phyloP scores from a whole-genome alignment of 2,113 vertebrate genomes.

The Salvelinus fontinalis region DNA sequence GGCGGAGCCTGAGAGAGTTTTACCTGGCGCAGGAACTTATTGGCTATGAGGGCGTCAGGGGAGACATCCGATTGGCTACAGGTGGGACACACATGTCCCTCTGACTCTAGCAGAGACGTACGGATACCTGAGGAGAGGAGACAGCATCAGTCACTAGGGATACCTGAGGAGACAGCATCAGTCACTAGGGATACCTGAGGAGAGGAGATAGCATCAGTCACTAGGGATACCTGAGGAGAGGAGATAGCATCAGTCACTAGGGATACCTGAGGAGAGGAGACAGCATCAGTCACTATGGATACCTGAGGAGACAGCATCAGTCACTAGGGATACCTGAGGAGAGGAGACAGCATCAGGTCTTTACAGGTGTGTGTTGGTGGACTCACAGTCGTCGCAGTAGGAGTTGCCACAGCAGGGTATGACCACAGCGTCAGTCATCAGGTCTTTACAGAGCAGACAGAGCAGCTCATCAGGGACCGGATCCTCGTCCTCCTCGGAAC shows the following conservation, averaged over 20 bases:
- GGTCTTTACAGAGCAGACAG: slow-evolving; percentile 93
- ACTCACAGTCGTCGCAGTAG: slow-evolving; percentile 98
- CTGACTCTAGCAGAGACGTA: slow-evolving; percentile 90
- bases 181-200: no score
- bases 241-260: no score
- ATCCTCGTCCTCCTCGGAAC: slow-evolving; percentile 83
- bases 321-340: no score
- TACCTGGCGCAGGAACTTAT: slow-evolving; percentile 97
- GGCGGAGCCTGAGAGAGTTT: not conserved
- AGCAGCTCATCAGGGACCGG: slow-evolving; percentile 90
- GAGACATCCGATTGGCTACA: slow-evolving; percentile 92
- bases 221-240: no score
- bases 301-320: no score
- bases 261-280: no score
- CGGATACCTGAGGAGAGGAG: no score
- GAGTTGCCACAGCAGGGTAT: slow-evolving; percentile 98
- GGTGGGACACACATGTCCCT: slow-evolving; percentile 92
- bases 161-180: no score
- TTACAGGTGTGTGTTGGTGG: not conserved
- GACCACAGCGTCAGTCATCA: slow-evolving; percentile 93
- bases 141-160: no score
- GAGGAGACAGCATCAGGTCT: not conserved
- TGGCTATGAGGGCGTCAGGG: slow-evolving; percentile 92
- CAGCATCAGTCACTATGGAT: no score
- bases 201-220: no score